Evolutionary conservation across 1,140 invertebrate species (phyloP).

Genomic region (Ostrea denselamellosa): DNA sequence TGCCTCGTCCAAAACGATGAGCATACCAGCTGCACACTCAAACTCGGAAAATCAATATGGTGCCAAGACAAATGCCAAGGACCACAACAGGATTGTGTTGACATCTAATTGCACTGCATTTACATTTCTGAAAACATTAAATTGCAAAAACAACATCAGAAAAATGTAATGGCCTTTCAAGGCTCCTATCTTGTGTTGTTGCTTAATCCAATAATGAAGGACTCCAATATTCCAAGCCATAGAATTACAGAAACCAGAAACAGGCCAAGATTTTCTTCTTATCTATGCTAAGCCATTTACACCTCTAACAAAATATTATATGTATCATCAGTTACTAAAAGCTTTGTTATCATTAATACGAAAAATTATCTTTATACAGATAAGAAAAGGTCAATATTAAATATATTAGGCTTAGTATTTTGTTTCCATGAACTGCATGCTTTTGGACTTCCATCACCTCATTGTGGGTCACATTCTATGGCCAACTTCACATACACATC

Average conservation of each 20-base stretch:
- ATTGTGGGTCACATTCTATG: too few relatives aligned
- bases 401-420: not conserved
- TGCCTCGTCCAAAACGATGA: slow-evolving; percentile 4
- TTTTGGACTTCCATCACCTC: too few relatives aligned
- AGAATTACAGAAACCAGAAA: not conserved
- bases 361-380: not conserved
- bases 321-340: slow-evolving; percentile 1
- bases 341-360: not conserved
- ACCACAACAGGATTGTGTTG: slow-evolving; percentile 1
- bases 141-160: not conserved
- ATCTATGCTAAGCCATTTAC: not conserved
- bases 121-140: not conserved
- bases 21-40: slow-evolving; percentile 20
- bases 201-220: not conserved
- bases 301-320: not conserved
- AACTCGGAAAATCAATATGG: slow-evolving; percentile 19
- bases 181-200: not conserved
- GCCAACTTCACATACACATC: too few relatives aligned
- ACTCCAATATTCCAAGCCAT: not conserved
- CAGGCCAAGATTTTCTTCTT: not conserved
- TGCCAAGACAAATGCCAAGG: not conserved
- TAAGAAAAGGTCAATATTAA: not conserved
- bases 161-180: not conserved
- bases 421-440: too few relatives aligned
- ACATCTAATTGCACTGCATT: slow-evolving; percentile 17